These are phyloP conservation scores for Echinarachnius parma DNA, from an alignment of 53 echinoderm and acorn worm species.

Conservation along the genomic window DNA sequence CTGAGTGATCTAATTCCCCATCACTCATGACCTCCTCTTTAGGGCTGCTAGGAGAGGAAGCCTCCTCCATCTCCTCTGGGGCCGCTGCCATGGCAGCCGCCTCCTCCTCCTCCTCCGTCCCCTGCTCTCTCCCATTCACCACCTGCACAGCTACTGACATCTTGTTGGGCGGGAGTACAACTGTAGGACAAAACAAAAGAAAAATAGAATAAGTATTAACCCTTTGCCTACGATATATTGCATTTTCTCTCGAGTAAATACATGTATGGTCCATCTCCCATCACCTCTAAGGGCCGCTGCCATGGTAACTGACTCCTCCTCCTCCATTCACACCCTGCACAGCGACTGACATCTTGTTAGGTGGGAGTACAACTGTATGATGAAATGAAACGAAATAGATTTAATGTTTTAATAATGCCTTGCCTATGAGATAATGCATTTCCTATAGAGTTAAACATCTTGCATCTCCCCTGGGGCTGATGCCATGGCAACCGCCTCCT, in stretches of 20 bases:
- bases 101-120: constrained; percentile 5
- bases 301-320: neutral
- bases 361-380: constrained; percentile 36
- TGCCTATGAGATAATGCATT: no score
- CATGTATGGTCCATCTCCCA: no score
- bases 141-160: constrained; percentile 47
- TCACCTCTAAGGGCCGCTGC: neutral
- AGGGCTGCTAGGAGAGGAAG: neutral
- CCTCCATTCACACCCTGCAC: constrained; percentile 37
- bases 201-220: no score
- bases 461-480: no score
- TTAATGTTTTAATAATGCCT: no score
- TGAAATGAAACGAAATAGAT: no score
- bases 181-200: no score
- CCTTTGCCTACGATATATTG: no score
- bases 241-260: no score
- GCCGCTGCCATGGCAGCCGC: constrained; percentile 5
- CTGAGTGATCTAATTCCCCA: constrained; percentile 28
- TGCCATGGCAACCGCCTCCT: neutral
- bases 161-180: constrained; percentile 42
- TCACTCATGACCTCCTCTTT: constrained; percentile 38
- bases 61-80: neutral
- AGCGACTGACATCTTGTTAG: constrained; percentile 46
- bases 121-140: constrained; percentile 31
- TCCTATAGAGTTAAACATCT: no score